Evolutionary conservation across 2,888 invertebrate genomes (phyloP), one percentile per base, ranked within the genome.

Genomic region (Xanthorhoe spadicearia): DNA sequence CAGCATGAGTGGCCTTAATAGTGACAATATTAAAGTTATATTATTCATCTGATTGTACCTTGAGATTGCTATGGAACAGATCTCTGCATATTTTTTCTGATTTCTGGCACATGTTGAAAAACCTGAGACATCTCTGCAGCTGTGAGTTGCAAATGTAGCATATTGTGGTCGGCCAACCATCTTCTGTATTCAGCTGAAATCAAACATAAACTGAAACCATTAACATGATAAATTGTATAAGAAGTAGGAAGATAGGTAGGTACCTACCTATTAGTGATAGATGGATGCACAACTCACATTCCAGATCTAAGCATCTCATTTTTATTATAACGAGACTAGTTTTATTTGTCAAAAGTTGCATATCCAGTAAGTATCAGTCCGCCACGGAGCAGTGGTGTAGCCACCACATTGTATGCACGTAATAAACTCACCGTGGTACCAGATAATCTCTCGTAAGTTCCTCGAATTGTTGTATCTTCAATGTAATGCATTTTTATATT

Each of bases 41-140:
- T 23, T 23, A 4, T 23, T 23, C 23, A 23, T 23, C 23, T 23
- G 23, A 3, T 23, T 23, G 23, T 59, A 66, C 62, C 59, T 62
- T 17, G 8, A 57, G 17, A 7, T 62, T 32, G 17, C 46, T 66
- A 15, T 55, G 53, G 13, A 23, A 59, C n/a, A 63, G 35, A 43
- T 60, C 60, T 55, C 43, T 60, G 52, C 52, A 60, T 17, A 67
- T 61, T 35, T 64, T 67, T n/a, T 67, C 67, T 6, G 67, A 64
- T 49, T 64, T 64, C 56, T 67, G 67, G 8, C 63, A 60, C 64
- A 67, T 57, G 9, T 61, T n/a, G 17, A 28, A 67, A 60, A 67
- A 64, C 48, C 19, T 67, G 0, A 35, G 10, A 15, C 67, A 67
- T 50, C 60, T 56, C 32, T 32, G 28, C 13, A 67, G 53, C 63